These are phyloP conservation scores for Microtus oregoni DNA, from an alignment of 2,113 vertebrate genomes.

Conservation along the genomic window DNA sequence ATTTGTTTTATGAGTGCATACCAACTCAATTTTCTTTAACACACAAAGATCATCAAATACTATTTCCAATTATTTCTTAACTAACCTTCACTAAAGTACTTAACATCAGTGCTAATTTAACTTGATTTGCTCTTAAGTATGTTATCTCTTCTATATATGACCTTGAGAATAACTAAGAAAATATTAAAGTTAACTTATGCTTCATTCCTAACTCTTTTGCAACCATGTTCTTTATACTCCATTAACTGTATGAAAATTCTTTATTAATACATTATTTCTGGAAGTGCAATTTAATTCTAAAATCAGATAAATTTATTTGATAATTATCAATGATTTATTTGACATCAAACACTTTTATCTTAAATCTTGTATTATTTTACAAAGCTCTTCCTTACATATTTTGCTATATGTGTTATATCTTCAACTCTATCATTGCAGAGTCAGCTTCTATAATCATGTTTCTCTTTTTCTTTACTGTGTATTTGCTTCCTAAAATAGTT, in stretches of 20 bases:
- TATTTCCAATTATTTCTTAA: neutral
- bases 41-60: neutral
- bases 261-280: neutral
- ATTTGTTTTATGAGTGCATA: neutral
- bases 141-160: neutral
- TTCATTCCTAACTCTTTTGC: neutral
- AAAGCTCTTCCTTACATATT: neutral
- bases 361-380: neutral
- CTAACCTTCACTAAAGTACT: neutral
- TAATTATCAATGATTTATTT: neutral
- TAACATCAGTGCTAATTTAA: neutral
- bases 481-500: slow-evolving; percentile 3
- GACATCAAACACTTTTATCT: neutral
- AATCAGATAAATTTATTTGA: neutral
- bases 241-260: neutral
- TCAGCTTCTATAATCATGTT: neutral
- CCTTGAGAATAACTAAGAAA: neutral
- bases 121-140: neutral
- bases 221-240: neutral
- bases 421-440: neutral
- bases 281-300: slow-evolving; percentile 14
- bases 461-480: neutral
- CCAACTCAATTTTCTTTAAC: neutral
- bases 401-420: neutral
- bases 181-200: neutral